Percentiles rank a stretch among this genome's conserved stretches.
Evolutionary conservation across 2,797 vertebrate genomes (phyloP).

Genomic region (Poeciliopsis paucimaculata): DNA sequence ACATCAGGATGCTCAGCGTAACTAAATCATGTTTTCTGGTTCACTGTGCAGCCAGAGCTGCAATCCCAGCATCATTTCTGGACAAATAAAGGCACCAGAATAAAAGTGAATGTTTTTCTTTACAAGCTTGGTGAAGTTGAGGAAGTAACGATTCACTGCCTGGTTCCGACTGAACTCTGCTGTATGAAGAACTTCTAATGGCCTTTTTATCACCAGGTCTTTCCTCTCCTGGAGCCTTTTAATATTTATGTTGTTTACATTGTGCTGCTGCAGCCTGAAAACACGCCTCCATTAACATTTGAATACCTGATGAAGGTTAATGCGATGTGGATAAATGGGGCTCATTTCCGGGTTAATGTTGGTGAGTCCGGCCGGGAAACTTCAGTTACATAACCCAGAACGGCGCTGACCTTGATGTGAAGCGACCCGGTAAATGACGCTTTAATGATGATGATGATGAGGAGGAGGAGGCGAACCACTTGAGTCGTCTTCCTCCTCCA

Average conservation of each 20-base stretch:
- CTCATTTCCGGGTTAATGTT: conserved; percentile 16
- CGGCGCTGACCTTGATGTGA: conserved; percentile 37
- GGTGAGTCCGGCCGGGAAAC: conserved; percentile 26
- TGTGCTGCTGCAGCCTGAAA: conserved; percentile 16
- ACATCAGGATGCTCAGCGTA: neutral
- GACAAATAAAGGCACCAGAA: neutral
- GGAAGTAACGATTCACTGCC: neutral
- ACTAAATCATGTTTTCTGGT: neutral
- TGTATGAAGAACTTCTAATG: conserved; percentile 1
- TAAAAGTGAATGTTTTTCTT: neutral
- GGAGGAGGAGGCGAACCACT: neutral
- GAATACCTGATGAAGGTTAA: conserved; percentile 47
- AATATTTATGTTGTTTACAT: conserved; percentile 56
- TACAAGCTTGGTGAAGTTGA: neutral
- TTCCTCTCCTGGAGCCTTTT: conserved; percentile 15
- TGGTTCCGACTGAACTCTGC: neutral
- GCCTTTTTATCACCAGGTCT: conserved; percentile 14
- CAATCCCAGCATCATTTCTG: neutral
- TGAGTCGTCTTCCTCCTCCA: conserved; percentile 13
- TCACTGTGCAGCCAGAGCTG: neutral
- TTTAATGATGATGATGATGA: neutral
- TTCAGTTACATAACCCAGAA: conserved; percentile 30
- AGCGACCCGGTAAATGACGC: conserved; percentile 30
- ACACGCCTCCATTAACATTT: conserved; percentile 35
- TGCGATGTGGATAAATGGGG: conserved; percentile 35